These are phyloP conservation scores for Drosophila serrata DNA, from an alignment of 1,140 invertebrate genomes.

Conservation along the genomic window DNA sequence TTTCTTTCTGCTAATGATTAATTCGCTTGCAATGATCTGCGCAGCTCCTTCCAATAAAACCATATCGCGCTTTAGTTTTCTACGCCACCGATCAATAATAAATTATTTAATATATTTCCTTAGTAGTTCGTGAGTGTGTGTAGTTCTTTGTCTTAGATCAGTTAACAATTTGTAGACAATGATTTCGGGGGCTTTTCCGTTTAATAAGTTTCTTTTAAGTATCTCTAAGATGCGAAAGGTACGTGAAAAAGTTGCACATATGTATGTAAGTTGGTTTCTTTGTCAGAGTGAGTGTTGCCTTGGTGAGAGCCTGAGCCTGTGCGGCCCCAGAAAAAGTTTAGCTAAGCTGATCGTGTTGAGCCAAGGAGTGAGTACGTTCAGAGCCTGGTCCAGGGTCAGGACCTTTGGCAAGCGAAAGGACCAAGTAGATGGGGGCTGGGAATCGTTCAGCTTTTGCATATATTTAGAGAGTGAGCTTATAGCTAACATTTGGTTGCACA, in stretches of 20 bases:
- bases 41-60: slow-evolving; percentile 7
- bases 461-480: slow-evolving; percentile 59
- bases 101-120: slow-evolving; percentile 53
- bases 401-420: slow-evolving; percentile 39
- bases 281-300: slow-evolving; percentile 33
- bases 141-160: slow-evolving; percentile 62
- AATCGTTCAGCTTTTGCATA: slow-evolving; percentile 47
- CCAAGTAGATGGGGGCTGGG: slow-evolving; percentile 17
- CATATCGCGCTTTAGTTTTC: slow-evolving; percentile 33
- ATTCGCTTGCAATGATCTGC: slow-evolving; percentile 39
- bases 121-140: slow-evolving; percentile 46
- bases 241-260: slow-evolving; percentile 75
- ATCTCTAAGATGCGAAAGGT: slow-evolving; percentile 83
- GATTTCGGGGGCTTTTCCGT: slow-evolving; percentile 32
- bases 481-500: slow-evolving; percentile 60
- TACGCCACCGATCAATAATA: slow-evolving; percentile 57
- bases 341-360: slow-evolving; percentile 36
- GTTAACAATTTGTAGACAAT: slow-evolving; percentile 61
- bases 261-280: slow-evolving; percentile 56
- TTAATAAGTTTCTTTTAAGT: slow-evolving; percentile 56
- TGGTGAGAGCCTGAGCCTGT: slow-evolving; percentile 24
- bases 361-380: slow-evolving; percentile 34
- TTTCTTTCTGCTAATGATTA: slow-evolving; percentile 25
- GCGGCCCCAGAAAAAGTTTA: slow-evolving; percentile 39
- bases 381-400: slow-evolving; percentile 17